These are phyloP conservation scores for Tachyglossus aculeatus DNA, from an alignment of 2,797 vertebrate genomes.

Conservation along the genomic window DNA sequence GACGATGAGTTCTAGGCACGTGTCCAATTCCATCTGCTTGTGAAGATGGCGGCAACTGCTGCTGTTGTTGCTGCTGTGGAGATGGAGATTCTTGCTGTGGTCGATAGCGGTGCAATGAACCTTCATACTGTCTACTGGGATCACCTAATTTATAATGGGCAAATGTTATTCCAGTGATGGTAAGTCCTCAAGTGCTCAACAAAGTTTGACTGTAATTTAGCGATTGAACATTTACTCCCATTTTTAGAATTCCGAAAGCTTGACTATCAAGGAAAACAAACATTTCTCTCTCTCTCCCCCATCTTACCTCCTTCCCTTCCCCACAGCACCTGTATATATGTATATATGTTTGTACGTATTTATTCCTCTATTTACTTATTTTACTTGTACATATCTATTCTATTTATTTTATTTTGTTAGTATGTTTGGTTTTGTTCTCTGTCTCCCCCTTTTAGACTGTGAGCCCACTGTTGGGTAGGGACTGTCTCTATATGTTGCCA, in stretches of 20 bases:
- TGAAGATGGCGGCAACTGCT: conserved; percentile 64
- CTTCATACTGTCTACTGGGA: conserved; percentile 79
- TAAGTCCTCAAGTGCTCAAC: not conserved
- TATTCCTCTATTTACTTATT: no score
- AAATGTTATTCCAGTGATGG: not conserved
- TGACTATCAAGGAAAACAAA: conserved; percentile 4
- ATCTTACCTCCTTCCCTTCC: no score
- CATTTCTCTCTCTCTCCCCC: no score
- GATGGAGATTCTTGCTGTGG: conserved; percentile 80
- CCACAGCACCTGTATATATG: no score
- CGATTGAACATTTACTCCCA: not conserved
- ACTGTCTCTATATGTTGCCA: no score
- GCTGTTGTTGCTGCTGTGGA: conserved; percentile 76
- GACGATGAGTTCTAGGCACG: conserved; percentile 88
- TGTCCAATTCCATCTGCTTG: conserved; percentile 85
- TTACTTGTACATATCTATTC: no score
- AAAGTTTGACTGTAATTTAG: not conserved
- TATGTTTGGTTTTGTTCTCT: no score
- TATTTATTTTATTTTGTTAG: no score
- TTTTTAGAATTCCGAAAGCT: not conserved
- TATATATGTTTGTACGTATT: no score
- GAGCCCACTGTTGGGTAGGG: no score
- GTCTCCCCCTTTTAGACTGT: no score
- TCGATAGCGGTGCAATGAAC: conserved; percentile 83
- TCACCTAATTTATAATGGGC: conserved; percentile 68